Conservation (phyloP, 2,113 vertebrate species). For the Nanorana parkeri region DNA sequence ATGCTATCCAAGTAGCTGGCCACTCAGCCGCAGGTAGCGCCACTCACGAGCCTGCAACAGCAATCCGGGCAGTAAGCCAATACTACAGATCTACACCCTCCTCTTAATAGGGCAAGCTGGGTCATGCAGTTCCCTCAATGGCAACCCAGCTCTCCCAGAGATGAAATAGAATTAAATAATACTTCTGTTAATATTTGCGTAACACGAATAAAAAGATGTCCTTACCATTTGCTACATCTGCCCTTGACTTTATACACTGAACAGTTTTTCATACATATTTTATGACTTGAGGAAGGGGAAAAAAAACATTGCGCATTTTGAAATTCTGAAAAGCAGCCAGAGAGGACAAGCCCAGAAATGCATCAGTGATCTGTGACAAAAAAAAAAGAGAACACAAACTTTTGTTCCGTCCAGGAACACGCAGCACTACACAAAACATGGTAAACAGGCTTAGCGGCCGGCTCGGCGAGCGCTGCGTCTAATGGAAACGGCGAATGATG, state of each 20-base stretch:
- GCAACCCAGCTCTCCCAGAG: too few species aligned
- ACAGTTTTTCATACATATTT: not conserved
- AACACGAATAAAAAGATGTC: not conserved
- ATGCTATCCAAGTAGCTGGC: too few species aligned
- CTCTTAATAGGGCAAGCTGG: too few species aligned
- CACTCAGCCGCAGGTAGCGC: too few species aligned
- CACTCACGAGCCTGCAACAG: too few species aligned
- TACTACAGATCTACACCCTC: too few species aligned
- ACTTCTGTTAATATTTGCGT: not conserved
- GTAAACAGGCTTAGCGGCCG: not conserved
- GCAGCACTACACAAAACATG: not conserved
- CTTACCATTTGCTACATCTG: not conserved
- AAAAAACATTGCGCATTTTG: not conserved
- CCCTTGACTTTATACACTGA: not conserved
- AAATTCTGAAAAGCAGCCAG: not conserved
- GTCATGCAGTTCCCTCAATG: too few species aligned
- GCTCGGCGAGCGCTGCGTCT: not conserved
- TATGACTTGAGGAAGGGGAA: not conserved
- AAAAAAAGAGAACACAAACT: not conserved
- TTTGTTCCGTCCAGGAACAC: not conserved
- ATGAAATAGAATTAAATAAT: not conserved
- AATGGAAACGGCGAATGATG: not conserved
- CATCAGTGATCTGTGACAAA: constrained; percentile 18
- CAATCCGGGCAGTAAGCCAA: too few species aligned
- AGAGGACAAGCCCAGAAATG: constrained; percentile 7